Base-by-base conservation (phyloP, 2,113 vertebrate species). In the Antigone vipio region DNA sequence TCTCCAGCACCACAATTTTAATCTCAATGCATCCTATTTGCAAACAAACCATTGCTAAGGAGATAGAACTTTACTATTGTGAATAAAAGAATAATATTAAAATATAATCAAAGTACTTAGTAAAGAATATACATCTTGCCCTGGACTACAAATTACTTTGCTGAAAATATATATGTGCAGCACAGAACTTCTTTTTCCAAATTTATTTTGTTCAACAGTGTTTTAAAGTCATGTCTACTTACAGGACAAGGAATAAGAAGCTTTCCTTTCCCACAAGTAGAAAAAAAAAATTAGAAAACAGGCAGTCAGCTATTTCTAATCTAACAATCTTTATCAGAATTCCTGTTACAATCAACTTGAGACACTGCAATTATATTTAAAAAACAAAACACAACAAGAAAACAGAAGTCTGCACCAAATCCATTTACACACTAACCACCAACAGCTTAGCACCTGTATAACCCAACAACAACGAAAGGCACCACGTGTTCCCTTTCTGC, bases 71-170 rank as follows among this genome's bases (percentile, higher is more conserved):
- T 88, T 76, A 82, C 29, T 81, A 44, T 49, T 74, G 50, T 59
- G 58, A 97, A 93, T 50, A 76, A 91, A 88, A 63, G 18, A 91
- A 66, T 55, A 89, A 55, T 66, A 77, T 63, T 79, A 88, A 96
- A 95, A 85, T 71, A 76, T 47, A 85, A 94, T 53, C 67, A 69
- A 63, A 91, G 38, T 63, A 89, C 32, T 83, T 66, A 67, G 53
- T 69, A 91, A 94, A 93, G 62, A 92, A 89, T 66, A 45, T 87
- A 76, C 0, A 0, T 58, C 80, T 92, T 78, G 27, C 53, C 17
- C 56, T 53, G n/a, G 52, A 91, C 35, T 83, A 94, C 55, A 59
- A 69, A 85, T 67, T 94, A 76, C 29, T 89, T 64, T 18, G 42
- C 23, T 76, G 23, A 79, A 75, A 95, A 87, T 44, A 44, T 59